Percentiles rank a stretch among this genome's conserved stretches.
Evolutionary conservation across 2,797 vertebrate species (phyloP).

Genomic region (Sebastolobus alascanus): DNA sequence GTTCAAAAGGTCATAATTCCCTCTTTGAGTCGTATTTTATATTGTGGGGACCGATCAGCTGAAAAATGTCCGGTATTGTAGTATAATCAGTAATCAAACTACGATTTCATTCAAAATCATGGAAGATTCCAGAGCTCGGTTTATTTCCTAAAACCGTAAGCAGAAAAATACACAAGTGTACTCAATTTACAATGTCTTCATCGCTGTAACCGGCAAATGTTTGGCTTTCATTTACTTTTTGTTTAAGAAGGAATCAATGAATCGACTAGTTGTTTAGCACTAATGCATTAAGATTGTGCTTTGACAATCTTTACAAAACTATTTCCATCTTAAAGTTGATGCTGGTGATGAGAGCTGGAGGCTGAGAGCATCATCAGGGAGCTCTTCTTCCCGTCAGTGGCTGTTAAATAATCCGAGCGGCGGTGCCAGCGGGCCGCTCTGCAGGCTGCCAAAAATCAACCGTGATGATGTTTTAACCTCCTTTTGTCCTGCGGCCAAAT

Average conservation of each 20-base stretch:
- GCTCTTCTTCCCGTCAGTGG: constrained; percentile 13
- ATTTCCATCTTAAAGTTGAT: not conserved
- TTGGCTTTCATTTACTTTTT: not conserved
- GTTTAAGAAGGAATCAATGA: not conserved
- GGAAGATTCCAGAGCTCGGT: not conserved
- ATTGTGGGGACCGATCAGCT: no score
- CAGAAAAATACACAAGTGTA: no score
- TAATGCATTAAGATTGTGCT: not conserved
- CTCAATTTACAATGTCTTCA: not conserved
- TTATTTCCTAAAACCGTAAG: no score
- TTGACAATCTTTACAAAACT: not conserved
- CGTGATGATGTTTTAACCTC: constrained; percentile 48
- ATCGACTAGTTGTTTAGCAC: no score
- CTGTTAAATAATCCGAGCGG: constrained; percentile 25
- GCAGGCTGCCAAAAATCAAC: constrained; percentile 23
- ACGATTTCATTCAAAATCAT: not conserved
- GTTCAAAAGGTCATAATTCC: no score
- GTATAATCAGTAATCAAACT: not conserved
- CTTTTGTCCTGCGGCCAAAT: constrained; percentile 36
- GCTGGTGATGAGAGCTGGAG: not conserved
- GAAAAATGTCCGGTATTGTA: no score
- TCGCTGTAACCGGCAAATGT: not conserved
- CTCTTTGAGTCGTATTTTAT: no score
- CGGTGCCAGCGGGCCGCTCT: constrained; percentile 27
- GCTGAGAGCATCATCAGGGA: constrained; percentile 2